These are phyloP conservation scores for Conops quadrifasciatus DNA, from an alignment of 2,888 invertebrate species.

Conservation along the genomic window DNA sequence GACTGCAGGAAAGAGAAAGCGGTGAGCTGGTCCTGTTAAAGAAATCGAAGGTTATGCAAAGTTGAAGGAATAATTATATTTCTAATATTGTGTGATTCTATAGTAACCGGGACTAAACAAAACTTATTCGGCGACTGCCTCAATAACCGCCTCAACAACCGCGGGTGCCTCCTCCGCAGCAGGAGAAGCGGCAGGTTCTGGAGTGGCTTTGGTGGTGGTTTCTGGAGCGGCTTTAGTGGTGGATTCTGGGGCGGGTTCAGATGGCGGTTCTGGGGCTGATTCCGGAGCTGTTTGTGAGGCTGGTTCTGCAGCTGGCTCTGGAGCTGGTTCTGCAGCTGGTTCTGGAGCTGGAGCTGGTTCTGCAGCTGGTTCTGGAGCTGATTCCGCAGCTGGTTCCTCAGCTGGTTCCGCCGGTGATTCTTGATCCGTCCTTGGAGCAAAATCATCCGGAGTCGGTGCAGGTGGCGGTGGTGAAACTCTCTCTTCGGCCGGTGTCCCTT, in stretches of 20 bases:
- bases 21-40: too few relatives aligned
- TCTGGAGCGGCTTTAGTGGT: background rate
- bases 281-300: constrained; percentile 18
- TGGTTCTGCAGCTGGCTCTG: constrained; percentile 7
- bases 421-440: too few relatives aligned
- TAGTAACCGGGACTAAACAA: background rate
- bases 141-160: background rate
- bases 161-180: constrained; percentile 7
- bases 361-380: constrained; percentile 12
- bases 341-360: constrained; percentile 17
- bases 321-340: constrained; percentile 23
- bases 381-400: constrained; percentile 11
- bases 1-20: too few relatives aligned
- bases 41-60: too few relatives aligned
- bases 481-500: background rate
- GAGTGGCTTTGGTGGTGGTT: background rate
- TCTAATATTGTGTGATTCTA: too few relatives aligned
- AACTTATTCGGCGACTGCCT: constrained; percentile 18
- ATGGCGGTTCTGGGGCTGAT: constrained; percentile 26
- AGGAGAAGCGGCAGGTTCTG: constrained; percentile 4
- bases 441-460: background rate
- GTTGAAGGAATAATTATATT: too few relatives aligned
- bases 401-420: background rate
- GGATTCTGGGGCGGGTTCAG: constrained; percentile 16
- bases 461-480: background rate